These are phyloP conservation scores for Smittia sp. DNA, from an alignment of 2,888 invertebrate genomes.

Conservation along the genomic window DNA sequence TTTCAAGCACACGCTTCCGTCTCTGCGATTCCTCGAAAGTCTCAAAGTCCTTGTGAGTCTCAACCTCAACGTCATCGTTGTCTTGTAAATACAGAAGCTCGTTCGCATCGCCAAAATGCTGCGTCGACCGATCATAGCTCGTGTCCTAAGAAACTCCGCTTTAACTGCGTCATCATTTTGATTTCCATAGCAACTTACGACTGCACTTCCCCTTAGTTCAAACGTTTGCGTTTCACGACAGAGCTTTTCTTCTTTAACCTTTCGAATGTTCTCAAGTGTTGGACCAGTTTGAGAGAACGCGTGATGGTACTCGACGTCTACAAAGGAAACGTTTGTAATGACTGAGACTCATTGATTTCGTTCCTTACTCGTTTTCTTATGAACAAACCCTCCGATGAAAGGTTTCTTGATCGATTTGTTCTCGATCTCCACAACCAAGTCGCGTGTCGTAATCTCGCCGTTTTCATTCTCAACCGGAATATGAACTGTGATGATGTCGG, in stretches of 20 bases:
- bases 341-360: neutral
- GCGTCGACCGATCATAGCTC: conserved; percentile 49
- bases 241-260: conserved; percentile 44
- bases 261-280: conserved; percentile 46
- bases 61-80: conserved; percentile 62
- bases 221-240: conserved; percentile 66
- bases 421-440: conserved; percentile 60
- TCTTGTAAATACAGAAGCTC: conserved; percentile 57
- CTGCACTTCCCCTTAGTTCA: conserved; percentile 50
- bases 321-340: neutral
- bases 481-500: conserved; percentile 59
- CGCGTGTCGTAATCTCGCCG: conserved; percentile 49
- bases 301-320: conserved; percentile 70
- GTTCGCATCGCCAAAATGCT: conserved; percentile 50
- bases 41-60: conserved; percentile 61
- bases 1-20: conserved; percentile 59
- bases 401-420: conserved; percentile 66
- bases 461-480: conserved; percentile 53
- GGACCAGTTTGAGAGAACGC: conserved; percentile 75
- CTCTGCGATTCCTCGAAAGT: conserved; percentile 62
- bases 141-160: conserved; percentile 47
- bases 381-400: conserved; percentile 76
- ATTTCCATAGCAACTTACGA: neutral
- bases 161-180: no score
- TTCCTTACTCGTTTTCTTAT: conserved; percentile 63